Conservation (phyloP, 1,140 invertebrate genomes). For the Ganaspis sp. region DNA sequence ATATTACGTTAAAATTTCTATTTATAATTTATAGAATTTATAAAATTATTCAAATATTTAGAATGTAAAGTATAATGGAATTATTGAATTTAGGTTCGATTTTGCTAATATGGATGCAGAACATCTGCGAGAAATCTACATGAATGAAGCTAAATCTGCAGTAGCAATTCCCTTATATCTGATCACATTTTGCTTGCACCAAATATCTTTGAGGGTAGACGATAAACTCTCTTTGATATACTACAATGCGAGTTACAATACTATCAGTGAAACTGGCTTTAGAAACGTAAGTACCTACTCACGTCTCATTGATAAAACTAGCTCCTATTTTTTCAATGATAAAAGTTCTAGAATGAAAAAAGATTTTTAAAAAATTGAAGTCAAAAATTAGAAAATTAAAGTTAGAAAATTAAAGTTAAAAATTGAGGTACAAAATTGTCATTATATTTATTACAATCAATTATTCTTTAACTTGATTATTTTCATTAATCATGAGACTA, state of each 20-base stretch:
- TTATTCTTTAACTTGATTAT: no score
- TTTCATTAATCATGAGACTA: no score
- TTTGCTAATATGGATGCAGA: constrained; percentile 63
- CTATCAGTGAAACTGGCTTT: constrained; percentile 37
- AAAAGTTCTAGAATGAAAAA: no score
- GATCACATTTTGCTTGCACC: constrained; percentile 67
- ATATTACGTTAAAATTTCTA: no score
- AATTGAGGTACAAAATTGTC: no score
- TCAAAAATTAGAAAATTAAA: no score
- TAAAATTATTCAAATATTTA: constrained; percentile 1
- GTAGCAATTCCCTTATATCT: constrained; percentile 66
- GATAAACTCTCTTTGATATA: constrained; percentile 61
- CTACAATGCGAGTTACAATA: constrained; percentile 54
- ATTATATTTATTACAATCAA: no score
- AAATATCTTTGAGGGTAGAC: constrained; percentile 59
- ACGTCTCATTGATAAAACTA: neutral
- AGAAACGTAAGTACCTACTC: constrained; percentile 56
- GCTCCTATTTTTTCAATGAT: no score
- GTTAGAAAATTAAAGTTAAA: no score
- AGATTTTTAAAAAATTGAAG: no score
- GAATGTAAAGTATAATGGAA: neutral
- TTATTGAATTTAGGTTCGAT: constrained; percentile 63
- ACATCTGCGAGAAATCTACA: constrained; percentile 64
- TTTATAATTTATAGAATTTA: neutral
- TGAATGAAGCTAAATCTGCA: constrained; percentile 59